Percentiles rank a stretch among this genome's conserved stretches.
Conservation (phyloP, 1,140 invertebrate genomes). For the Littorina saxatilis region DNA sequence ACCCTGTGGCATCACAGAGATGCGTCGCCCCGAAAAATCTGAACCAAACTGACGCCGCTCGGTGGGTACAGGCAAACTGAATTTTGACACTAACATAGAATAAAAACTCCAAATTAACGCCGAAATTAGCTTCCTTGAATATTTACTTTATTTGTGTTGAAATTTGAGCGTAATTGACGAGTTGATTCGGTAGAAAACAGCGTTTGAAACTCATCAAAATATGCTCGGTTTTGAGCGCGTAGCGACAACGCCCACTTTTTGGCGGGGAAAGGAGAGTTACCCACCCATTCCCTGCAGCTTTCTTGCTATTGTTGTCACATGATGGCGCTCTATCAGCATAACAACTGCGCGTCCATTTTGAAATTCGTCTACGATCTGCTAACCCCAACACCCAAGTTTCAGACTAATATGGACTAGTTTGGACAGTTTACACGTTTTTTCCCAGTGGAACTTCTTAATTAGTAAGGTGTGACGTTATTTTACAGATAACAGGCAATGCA, state of each 20-base stretch:
- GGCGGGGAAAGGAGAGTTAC: conserved; percentile 52
- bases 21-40: not conserved
- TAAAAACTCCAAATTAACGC: not conserved
- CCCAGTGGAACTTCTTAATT: not conserved
- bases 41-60: not conserved
- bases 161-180: conserved; percentile 7
- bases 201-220: conserved; percentile 32
- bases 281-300: conserved; percentile 48
- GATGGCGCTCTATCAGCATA: conserved; percentile 51
- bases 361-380: conserved; percentile 1
- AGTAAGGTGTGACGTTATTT: not conserved
- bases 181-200: conserved; percentile 28
- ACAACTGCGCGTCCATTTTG: conserved; percentile 54
- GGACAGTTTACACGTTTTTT: not conserved
- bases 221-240: conserved; percentile 31
- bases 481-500: not conserved
- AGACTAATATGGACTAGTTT: not conserved
- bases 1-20: not conserved
- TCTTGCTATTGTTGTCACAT: conserved; percentile 51
- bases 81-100: conserved; percentile 3
- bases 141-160: not conserved
- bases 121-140: conserved; percentile 8
- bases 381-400: not conserved
- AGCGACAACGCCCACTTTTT: conserved; percentile 41
- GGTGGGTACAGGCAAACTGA: not conserved